Evolutionary conservation across 2,797 vertebrate species (phyloP).

Genomic region (Micrastur ruficollis): DNA sequence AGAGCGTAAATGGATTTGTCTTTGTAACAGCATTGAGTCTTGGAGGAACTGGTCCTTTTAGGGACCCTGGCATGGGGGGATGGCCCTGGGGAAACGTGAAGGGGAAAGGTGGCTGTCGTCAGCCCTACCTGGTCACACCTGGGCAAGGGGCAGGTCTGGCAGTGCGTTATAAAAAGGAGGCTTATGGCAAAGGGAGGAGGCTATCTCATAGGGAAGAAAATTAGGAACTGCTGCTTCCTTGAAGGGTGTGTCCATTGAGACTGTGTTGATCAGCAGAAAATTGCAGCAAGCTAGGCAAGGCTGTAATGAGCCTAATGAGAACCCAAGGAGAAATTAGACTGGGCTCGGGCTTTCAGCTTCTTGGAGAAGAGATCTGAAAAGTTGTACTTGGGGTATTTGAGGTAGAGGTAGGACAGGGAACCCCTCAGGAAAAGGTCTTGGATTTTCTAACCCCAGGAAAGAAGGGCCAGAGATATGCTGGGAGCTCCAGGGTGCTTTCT

Average conservation of each 20-base stretch:
- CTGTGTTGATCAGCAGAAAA: constrained; percentile 51
- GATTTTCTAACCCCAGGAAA: neutral
- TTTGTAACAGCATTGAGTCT: neutral
- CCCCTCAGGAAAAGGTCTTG: neutral
- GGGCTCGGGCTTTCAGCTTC: neutral
- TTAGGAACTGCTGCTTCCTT: constrained; percentile 47
- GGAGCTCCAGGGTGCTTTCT: neutral
- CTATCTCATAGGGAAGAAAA: neutral
- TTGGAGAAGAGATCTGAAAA: neutral
- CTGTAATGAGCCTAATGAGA: constrained; percentile 51
- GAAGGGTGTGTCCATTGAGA: constrained; percentile 23
- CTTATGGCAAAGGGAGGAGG: constrained; percentile 26
- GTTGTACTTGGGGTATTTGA: neutral
- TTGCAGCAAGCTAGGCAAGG: constrained; percentile 26
- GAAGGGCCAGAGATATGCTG: neutral
- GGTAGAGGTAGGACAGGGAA: neutral
- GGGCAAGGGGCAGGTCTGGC: neutral
- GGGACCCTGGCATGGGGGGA: neutral
- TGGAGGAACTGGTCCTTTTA: neutral
- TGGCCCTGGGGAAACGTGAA: neutral
- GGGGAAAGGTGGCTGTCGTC: neutral
- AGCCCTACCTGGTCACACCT: neutral
- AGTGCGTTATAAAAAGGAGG: neutral
- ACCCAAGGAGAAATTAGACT: neutral
- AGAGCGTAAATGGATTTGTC: neutral